A percentile compares a stretch with the other conserved stretches of the same genome.
Evolutionary conservation across 2,113 vertebrate species (phyloP).

Genomic region (Phyllopteryx taeniolatus): DNA sequence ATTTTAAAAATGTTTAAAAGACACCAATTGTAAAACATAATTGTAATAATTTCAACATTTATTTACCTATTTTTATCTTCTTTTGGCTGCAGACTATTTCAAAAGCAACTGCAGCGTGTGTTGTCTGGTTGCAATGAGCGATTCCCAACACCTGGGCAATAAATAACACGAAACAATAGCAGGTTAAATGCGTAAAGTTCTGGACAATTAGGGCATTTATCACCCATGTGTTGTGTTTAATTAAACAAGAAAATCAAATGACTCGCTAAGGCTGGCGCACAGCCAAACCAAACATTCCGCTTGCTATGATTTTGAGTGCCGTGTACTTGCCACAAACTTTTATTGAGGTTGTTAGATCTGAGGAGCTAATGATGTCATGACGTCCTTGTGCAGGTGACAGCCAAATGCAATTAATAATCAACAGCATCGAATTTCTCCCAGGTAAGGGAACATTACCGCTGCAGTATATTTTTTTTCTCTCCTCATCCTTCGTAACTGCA

Average conservation of each 20-base stretch:
- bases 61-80: not conserved
- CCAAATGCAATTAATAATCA: not conserved
- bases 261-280: not conserved
- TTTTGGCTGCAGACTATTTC: not conserved
- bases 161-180: not conserved
- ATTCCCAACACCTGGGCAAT: not conserved
- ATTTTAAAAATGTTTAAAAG: not conserved
- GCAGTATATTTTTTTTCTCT: too few species aligned
- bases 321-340: not conserved
- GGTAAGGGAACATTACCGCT: not conserved
- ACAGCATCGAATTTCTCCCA: not conserved
- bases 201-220: not conserved
- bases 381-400: constrained; percentile 14
- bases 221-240: not conserved
- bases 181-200: constrained; percentile 4
- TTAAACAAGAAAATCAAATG: not conserved
- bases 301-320: not conserved
- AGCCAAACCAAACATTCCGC: constrained; percentile 14
- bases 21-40: not conserved
- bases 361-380: constrained; percentile 5
- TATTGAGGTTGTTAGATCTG: constrained; percentile 16
- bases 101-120: not conserved
- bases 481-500: too few species aligned
- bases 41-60: not conserved
- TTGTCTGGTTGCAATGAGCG: not conserved